Evolutionary conservation across 35 echinoderm and acorn worm genomes (phyloP), one percentile per base, ranked within the genome.

Genomic region (Amphiura filiformis): DNA sequence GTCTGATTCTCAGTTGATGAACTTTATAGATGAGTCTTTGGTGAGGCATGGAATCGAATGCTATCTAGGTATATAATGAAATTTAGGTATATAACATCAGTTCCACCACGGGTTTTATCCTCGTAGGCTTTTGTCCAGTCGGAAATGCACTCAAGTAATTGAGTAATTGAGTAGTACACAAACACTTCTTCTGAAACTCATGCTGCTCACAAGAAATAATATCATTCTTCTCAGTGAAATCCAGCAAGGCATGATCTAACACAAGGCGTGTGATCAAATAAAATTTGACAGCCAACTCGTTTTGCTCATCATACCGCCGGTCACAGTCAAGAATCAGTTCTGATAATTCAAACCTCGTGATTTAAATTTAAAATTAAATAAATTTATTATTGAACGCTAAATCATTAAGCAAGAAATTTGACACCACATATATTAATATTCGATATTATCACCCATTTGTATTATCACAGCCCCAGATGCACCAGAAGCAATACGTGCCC

Each of bases 401-500:
- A n/a, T n/a, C n/a, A n/a, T n/a, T n/a, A n/a, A n/a, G n/a, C n/a
- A n/a, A n/a, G n/a, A n/a, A n/a, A n/a, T n/a, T n/a, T n/a, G n/a
- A n/a, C n/a, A n/a, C n/a, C n/a, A n/a, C n/a, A n/a, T n/a, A n/a
- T n/a, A n/a, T n/a, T n/a, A n/a, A n/a, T n/a, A n/a, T n/a, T n/a
- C n/a, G n/a, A n/a, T n/a, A n/a, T n/a, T n/a, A n/a, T n/a, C n/a
- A n/a, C n/a, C n/a, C n/a, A n/a, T n/a, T n/a, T n/a, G n/a, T n/a
- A n/a, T n/a, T n/a, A n/a, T n/a, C n/a, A n/a, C n/a, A n/a, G n/a
- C n/a, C n/a, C 93, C 96, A 18, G 90, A 99, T 81, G 70, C 90
- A 23, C 96, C 96, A 0, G 90, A 92, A 76, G 84, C 61, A 17
- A 37, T 99, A 37, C 77, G 92, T 18, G 79, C 94, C 65, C 42